These are phyloP conservation scores for Leptoteleia sp. DNA, from an alignment of 1,140 invertebrate species.

Conservation along the genomic window DNA sequence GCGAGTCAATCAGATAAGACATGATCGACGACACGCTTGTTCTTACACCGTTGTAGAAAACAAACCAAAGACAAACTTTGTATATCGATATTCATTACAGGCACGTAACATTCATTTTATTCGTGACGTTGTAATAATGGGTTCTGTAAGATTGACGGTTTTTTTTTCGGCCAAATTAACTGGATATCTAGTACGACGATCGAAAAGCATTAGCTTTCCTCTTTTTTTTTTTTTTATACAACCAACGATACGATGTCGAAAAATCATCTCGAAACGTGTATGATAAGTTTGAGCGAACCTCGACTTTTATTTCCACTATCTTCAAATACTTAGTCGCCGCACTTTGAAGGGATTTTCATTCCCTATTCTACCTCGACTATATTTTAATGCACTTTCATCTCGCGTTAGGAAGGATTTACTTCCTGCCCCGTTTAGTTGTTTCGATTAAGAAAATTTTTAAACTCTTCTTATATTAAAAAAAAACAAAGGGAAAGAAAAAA, in stretches of 20 bases:
- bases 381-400: constrained; percentile 1
- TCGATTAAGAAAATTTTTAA: no score
- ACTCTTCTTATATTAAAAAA: no score
- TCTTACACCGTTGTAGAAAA: constrained; percentile 31
- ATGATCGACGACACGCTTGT: constrained; percentile 34
- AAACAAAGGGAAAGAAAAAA: no score
- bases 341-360: neutral
- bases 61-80: constrained; percentile 49
- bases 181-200: constrained; percentile 19
- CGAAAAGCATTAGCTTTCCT: constrained; percentile 9
- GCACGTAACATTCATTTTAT: constrained; percentile 44
- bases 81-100: constrained; percentile 52
- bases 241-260: neutral
- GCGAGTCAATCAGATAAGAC: constrained; percentile 47
- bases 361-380: neutral
- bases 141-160: constrained; percentile 26
- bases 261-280: constrained; percentile 5
- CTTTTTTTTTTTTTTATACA: neutral
- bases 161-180: constrained; percentile 45
- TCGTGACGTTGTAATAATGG: constrained; percentile 52
- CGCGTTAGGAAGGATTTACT: neutral
- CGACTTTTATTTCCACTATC: neutral
- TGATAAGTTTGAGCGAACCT: neutral
- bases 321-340: neutral
- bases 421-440: neutral